These are phyloP conservation scores for Melipona bicolor DNA, from an alignment of 2,888 invertebrate genomes.

Conservation along the genomic window DNA sequence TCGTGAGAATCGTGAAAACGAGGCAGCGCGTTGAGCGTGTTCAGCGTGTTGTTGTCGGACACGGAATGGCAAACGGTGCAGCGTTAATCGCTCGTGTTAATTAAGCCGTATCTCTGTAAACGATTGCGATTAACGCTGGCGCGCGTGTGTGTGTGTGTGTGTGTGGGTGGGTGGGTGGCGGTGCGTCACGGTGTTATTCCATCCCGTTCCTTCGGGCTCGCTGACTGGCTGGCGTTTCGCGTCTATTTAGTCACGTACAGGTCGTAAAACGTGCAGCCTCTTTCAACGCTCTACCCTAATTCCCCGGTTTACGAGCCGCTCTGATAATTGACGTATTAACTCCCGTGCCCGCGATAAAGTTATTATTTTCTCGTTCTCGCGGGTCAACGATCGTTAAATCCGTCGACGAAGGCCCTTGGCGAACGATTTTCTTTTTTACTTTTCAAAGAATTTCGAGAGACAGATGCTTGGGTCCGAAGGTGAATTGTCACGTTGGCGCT, in stretches of 20 bases:
- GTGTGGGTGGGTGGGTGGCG: slow-evolving; percentile 30
- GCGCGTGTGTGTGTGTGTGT: not conserved
- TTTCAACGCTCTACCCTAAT: slow-evolving; percentile 50
- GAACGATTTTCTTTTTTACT: not conserved
- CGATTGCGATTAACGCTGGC: slow-evolving; percentile 60
- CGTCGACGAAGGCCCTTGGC: not conserved
- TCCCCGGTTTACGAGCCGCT: slow-evolving; percentile 47
- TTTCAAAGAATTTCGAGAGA: not conserved
- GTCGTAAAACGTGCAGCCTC: slow-evolving; percentile 52
- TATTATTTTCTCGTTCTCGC: slow-evolving; percentile 45
- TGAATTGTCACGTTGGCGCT: not conserved
- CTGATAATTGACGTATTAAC: slow-evolving; percentile 59
- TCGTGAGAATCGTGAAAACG: slow-evolving; percentile 29
- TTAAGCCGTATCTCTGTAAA: slow-evolving; percentile 64
- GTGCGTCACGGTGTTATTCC: slow-evolving; percentile 49
- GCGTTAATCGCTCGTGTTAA: slow-evolving; percentile 60
- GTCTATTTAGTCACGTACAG: slow-evolving; percentile 56
- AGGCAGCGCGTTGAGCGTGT: not conserved
- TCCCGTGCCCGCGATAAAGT: slow-evolving; percentile 34
- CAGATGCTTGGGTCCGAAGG: not conserved
- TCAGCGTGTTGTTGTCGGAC: slow-evolving; percentile 35
- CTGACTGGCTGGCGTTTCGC: slow-evolving; percentile 6
- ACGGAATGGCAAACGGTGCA: slow-evolving; percentile 14
- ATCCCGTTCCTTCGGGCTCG: slow-evolving; percentile 46
- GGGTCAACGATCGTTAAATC: slow-evolving; percentile 31